A percentile compares a stretch with the other conserved stretches of the same genome.
phyloP scores from a whole-genome alignment of 2,888 invertebrate species.

The Brachypterus glaber region DNA sequence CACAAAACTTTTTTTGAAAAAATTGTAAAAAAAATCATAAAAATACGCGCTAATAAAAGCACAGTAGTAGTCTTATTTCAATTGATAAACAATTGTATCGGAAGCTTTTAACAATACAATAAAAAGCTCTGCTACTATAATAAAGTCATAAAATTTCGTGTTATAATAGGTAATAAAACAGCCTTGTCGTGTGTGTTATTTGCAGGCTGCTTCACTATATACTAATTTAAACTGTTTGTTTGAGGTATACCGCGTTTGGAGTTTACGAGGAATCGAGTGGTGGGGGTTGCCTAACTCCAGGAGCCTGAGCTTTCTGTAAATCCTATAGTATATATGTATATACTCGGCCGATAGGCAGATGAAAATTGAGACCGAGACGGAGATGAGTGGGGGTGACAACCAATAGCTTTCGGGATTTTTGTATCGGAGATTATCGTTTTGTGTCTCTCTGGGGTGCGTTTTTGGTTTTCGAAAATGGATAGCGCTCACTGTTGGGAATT shows the following conservation, averaged over 20 bases:
- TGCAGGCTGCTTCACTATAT: slow-evolving; percentile 29
- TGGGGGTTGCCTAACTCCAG: slow-evolving; percentile 21
- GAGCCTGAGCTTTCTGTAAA: slow-evolving; percentile 21
- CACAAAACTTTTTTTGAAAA: too few relatives aligned
- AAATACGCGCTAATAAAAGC: too few relatives aligned
- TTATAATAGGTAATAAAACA: slow-evolving; percentile 23
- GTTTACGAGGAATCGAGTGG: slow-evolving; percentile 12
- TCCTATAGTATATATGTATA: too few relatives aligned
- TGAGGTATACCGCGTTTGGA: slow-evolving; percentile 28
- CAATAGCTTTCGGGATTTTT: slow-evolving; percentile 34
- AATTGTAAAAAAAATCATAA: too few relatives aligned
- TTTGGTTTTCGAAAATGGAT: too few relatives aligned
- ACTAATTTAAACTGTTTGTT: slow-evolving; percentile 33
- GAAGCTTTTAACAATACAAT: too few relatives aligned
- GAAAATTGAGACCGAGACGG: slow-evolving; percentile 29
- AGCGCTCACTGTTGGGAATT: too few relatives aligned
- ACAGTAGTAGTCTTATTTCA: too few relatives aligned
- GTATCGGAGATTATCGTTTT: too few relatives aligned
- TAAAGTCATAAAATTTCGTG: slow-evolving; percentile 1
- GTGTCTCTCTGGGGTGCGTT: too few relatives aligned
- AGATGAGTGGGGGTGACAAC: slow-evolving; percentile 30
- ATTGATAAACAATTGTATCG: too few relatives aligned
- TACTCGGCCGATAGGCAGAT: too few relatives aligned
- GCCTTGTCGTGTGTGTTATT: slow-evolving; percentile 23
- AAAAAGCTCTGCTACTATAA: background rate